These are phyloP conservation scores for Microplitis mediator DNA, from an alignment of 1,140 invertebrate genomes.

Conservation along the genomic window DNA sequence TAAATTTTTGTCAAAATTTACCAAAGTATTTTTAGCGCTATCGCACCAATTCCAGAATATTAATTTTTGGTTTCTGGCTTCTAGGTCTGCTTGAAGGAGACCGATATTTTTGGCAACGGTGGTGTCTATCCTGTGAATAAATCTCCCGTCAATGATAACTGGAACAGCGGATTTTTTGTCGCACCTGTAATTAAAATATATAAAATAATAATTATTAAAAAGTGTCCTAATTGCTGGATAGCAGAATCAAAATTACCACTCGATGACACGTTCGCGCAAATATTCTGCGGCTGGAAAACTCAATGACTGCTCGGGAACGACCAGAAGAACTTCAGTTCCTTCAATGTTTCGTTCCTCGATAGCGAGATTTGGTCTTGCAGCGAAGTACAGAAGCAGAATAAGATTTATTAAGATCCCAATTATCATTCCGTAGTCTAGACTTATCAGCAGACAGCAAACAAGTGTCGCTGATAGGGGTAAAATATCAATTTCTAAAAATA, in stretches of 20 bases:
- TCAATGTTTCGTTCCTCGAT: constrained; percentile 58
- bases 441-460: constrained; percentile 66
- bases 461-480: constrained; percentile 70
- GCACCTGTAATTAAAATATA: constrained; percentile 42
- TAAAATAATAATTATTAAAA: constrained; percentile 36
- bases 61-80: constrained; percentile 47
- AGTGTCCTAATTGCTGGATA: not conserved
- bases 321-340: constrained; percentile 55
- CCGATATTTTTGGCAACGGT: constrained; percentile 66
- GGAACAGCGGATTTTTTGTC: constrained; percentile 44
- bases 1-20: constrained; percentile 45
- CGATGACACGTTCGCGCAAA: constrained; percentile 64
- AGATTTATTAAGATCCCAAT: constrained; percentile 72
- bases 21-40: constrained; percentile 40
- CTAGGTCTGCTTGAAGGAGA: constrained; percentile 48
- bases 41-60: constrained; percentile 60
- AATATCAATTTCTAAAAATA: constrained; percentile 68
- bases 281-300: constrained; percentile 73
- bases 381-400: constrained; percentile 70
- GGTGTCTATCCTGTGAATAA: constrained; percentile 67
- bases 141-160: constrained; percentile 69
- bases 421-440: constrained; percentile 77
- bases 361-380: constrained; percentile 67
- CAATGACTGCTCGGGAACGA: constrained; percentile 68
- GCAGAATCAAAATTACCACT: constrained; percentile 36